Conservation (phyloP, 2,888 invertebrate genomes). For the Lasioglossum calceatum region DNA sequence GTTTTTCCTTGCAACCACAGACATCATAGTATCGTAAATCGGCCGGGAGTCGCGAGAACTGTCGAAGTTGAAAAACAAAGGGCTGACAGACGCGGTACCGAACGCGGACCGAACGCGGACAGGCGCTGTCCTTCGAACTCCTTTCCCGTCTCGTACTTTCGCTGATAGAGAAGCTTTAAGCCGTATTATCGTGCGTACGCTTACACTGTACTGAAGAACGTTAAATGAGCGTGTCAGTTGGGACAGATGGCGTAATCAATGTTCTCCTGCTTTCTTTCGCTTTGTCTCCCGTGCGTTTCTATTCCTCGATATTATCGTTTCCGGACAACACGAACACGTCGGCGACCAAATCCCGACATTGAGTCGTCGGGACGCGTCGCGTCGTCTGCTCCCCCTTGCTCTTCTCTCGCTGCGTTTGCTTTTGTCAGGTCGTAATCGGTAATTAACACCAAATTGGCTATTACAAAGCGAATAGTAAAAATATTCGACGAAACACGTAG, state of each 20-base stretch:
- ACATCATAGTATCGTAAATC: background rate
- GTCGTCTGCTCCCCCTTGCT: background rate
- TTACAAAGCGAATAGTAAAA: slow-evolving; percentile 18
- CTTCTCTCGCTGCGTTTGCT: background rate
- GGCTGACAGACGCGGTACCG: too few relatives aligned
- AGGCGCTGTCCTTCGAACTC: background rate
- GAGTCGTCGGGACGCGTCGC: background rate
- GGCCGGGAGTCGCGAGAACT: background rate
- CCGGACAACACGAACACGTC: slow-evolving; percentile 16
- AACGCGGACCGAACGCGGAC: too few relatives aligned
- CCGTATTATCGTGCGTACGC: slow-evolving; percentile 1
- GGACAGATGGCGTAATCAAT: slow-evolving; percentile 73
- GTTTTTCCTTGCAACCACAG: too few relatives aligned
- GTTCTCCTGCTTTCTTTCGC: slow-evolving; percentile 62
- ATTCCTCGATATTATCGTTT: slow-evolving; percentile 26
- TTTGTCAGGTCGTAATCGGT: background rate
- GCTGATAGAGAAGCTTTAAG: background rate
- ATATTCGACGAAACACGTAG: slow-evolving; percentile 8
- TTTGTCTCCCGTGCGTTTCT: slow-evolving; percentile 39
- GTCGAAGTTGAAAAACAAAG: background rate
- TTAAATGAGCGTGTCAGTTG: slow-evolving; percentile 77
- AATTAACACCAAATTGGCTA: background rate
- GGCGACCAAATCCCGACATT: slow-evolving; percentile 16
- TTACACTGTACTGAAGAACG: slow-evolving; percentile 24
- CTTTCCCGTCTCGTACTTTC: slow-evolving; percentile 7